A percentile compares a stretch with the other conserved stretches of the same genome.
phyloP scores from a whole-genome alignment of 2,113 vertebrate species.

The Todiramphus chloris region DNA sequence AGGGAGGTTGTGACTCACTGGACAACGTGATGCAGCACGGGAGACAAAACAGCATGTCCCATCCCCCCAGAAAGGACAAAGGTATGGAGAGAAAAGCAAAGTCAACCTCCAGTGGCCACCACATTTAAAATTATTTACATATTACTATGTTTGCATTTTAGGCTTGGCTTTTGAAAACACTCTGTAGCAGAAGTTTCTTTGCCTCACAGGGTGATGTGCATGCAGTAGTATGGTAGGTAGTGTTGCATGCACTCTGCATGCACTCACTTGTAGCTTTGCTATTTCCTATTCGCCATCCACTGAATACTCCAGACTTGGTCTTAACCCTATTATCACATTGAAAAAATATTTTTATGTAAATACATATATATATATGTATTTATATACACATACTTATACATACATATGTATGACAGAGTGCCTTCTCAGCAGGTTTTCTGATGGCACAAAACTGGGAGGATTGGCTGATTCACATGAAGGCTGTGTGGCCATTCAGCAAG shows the following conservation, averaged over 20 bases:
- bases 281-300: not conserved
- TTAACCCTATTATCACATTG: not conserved
- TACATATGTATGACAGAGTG: too few species aligned
- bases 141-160: not conserved
- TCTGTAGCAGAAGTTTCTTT: not conserved
- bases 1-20: not conserved
- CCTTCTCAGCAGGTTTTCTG: too few species aligned
- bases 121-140: not conserved
- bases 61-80: not conserved
- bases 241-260: not conserved
- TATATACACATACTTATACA: too few species aligned
- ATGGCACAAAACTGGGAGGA: too few species aligned
- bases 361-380: not conserved
- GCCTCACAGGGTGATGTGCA: not conserved
- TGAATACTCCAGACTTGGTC: not conserved
- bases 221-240: not conserved
- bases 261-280: not conserved
- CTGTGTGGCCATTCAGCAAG: too few species aligned
- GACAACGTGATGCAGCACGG: not conserved
- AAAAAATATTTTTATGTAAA: not conserved
- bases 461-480: too few species aligned
- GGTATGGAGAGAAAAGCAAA: not conserved
- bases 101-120: not conserved
- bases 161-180: not conserved
- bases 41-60: accelerated